Percentiles rank a stretch among this genome's conserved stretches.
Evolutionary conservation across 92 coral and sea anemone species (phyloP).

Genomic region (Isaurus tuberculatus): DNA sequence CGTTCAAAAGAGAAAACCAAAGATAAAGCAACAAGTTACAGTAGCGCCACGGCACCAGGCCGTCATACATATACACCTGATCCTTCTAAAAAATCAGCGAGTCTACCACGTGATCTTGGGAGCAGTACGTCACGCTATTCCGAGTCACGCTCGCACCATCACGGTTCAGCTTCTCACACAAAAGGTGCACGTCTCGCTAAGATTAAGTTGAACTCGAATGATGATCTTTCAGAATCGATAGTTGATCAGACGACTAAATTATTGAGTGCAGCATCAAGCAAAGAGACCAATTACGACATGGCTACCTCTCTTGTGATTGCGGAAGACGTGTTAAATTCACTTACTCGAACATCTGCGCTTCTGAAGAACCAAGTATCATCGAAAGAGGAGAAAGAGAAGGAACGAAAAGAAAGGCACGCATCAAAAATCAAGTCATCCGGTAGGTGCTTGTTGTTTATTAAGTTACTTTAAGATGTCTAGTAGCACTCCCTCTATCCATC

Average conservation of each 20-base stretch:
- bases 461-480: not conserved
- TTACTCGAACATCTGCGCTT: constrained; percentile 84
- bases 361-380: constrained; percentile 62
- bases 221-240: constrained; percentile 77
- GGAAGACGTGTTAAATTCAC: constrained; percentile 83
- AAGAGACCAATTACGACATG: constrained; percentile 68
- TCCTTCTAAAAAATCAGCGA: constrained; percentile 61
- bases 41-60: constrained; percentile 32
- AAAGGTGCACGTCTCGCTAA: constrained; percentile 82
- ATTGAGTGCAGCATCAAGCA: constrained; percentile 68
- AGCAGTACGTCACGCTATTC: constrained; percentile 44
- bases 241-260: constrained; percentile 87
- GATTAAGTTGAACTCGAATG: constrained; percentile 77
- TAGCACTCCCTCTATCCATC: not conserved
- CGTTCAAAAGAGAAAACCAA: constrained; percentile 52
- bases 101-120: constrained; percentile 84
- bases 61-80: constrained; percentile 61
- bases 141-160: constrained; percentile 60
- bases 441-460: constrained; percentile 21
- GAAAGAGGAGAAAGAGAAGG: constrained; percentile 71
- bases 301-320: constrained; percentile 69
- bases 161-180: constrained; percentile 57
- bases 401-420: constrained; percentile 67
- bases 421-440: constrained; percentile 72
- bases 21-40: constrained; percentile 27